Percentiles rank a stretch among this genome's conserved stretches.
phyloP scores from a whole-genome alignment of 2,888 invertebrate genomes.

The Incurvaria masculella region DNA sequence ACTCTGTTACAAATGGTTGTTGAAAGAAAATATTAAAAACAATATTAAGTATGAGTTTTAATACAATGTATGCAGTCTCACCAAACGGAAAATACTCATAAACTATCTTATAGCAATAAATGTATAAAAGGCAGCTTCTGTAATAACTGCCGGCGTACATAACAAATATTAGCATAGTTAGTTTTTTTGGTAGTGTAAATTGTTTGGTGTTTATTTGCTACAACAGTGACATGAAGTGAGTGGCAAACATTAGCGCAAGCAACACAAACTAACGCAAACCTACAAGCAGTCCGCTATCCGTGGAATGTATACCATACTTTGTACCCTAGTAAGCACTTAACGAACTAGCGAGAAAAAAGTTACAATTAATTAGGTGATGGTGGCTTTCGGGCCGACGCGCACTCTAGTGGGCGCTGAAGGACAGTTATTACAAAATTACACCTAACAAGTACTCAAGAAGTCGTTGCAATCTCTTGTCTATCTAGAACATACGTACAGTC shows the following conservation, averaged over 20 bases:
- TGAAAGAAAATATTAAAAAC: too few species aligned
- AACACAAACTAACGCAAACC: background rate
- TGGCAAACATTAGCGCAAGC: background rate
- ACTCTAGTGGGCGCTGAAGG: too few species aligned
- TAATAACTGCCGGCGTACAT: background rate
- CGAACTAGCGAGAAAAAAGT: background rate
- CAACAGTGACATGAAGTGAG: background rate
- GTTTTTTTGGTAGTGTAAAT: background rate
- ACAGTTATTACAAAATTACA: background rate
- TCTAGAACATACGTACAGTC: background rate
- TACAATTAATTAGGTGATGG: background rate
- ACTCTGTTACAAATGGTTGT: too few species aligned
- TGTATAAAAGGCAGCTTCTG: background rate
- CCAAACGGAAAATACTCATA: background rate
- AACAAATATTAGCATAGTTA: background rate
- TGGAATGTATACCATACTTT: background rate
- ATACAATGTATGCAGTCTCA: too few species aligned
- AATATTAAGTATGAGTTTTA: too few species aligned
- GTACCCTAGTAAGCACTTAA: background rate
- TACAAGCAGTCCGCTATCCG: background rate
- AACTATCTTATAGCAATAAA: background rate
- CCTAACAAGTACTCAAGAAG: background rate
- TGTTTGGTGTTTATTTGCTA: background rate
- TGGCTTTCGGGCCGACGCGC: background rate
- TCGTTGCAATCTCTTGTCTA: background rate